These are phyloP conservation scores for Zaprionus inermis DNA, from an alignment of 1,140 invertebrate genomes.

Conservation along the genomic window DNA sequence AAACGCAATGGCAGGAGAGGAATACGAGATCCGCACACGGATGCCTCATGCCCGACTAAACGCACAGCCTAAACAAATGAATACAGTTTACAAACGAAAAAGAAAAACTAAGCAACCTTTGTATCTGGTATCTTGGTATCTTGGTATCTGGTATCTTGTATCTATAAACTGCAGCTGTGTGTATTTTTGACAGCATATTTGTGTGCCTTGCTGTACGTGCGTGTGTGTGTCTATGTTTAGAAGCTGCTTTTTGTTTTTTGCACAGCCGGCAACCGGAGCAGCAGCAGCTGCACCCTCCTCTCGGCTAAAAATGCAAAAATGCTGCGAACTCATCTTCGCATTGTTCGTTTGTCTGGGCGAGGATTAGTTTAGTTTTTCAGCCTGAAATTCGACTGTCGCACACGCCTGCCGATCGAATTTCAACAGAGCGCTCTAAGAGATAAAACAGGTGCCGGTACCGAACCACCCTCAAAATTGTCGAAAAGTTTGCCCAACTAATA, in stretches of 20 bases:
- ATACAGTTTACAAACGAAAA: conserved; percentile 31
- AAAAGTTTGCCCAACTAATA: conserved; percentile 49
- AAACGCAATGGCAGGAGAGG: conserved; percentile 2
- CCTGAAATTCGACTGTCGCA: conserved; percentile 15
- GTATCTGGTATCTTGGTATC: conserved; percentile 7
- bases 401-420: conserved; percentile 47
- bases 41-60: conserved; percentile 19
- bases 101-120: conserved; percentile 46
- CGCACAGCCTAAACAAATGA: conserved; percentile 45
- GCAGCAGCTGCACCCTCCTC: conserved; percentile 17
- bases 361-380: conserved; percentile 42
- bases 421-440: conserved; percentile 10
- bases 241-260: conserved; percentile 37
- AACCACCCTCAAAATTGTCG: conserved; percentile 40
- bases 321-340: conserved; percentile 23
- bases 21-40: conserved; percentile 9
- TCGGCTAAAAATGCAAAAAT: conserved; percentile 45
- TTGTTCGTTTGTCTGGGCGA: conserved; percentile 12
- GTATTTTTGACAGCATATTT: conserved; percentile 8
- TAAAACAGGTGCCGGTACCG: conserved; percentile 32
- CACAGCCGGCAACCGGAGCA: conserved; percentile 16
- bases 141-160: conserved; percentile 11
- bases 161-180: conserved; percentile 25
- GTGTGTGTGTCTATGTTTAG: conserved; percentile 21
- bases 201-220: conserved; percentile 1